Conservation (phyloP, 2,113 vertebrate species). For the Epinephelus cyanopodus region DNA sequence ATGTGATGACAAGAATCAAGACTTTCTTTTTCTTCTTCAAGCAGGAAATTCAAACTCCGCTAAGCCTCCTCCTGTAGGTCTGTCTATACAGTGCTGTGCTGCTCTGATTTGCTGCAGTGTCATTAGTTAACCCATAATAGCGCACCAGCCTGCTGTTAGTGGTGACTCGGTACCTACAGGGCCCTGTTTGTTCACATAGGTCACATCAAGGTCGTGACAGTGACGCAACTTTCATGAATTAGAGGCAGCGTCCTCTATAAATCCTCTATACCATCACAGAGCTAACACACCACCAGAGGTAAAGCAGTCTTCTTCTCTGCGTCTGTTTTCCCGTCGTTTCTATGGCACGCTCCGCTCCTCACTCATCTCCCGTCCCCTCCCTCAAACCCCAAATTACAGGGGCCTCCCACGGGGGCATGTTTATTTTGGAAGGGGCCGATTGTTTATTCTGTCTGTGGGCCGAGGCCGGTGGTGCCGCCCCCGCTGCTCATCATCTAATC, state of each 20-base stretch:
- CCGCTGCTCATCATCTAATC: slow-evolving; percentile 67
- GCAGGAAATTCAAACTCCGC: too few species aligned
- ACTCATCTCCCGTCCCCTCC: slow-evolving; percentile 45
- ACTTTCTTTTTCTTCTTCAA: neutral
- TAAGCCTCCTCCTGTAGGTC: slow-evolving; percentile 1
- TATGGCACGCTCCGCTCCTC: slow-evolving; percentile 16
- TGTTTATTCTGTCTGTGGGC: slow-evolving; percentile 66
- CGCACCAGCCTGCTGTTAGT: slow-evolving; percentile 34
- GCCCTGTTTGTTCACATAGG: neutral
- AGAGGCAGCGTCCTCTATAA: slow-evolving; percentile 4
- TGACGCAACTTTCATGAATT: slow-evolving; percentile 50
- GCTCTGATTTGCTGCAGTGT: slow-evolving; percentile 28
- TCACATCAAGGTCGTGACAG: slow-evolving; percentile 24
- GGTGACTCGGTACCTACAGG: slow-evolving; percentile 7
- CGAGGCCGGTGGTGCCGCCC: slow-evolving; percentile 7
- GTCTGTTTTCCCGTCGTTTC: slow-evolving; percentile 47
- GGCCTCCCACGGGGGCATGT: slow-evolving; percentile 54
- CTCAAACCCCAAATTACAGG: slow-evolving; percentile 72
- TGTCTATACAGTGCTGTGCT: neutral
- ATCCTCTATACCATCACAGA: slow-evolving; percentile 25
- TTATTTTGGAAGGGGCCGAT: slow-evolving; percentile 67
- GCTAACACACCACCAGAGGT: slow-evolving; percentile 6
- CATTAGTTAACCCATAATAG: slow-evolving; percentile 33
- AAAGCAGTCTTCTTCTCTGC: slow-evolving; percentile 13
- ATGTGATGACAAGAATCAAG: neutral